phyloP scores from a whole-genome alignment of 2,113 vertebrate species.

The Ardeotis arabs region DNA sequence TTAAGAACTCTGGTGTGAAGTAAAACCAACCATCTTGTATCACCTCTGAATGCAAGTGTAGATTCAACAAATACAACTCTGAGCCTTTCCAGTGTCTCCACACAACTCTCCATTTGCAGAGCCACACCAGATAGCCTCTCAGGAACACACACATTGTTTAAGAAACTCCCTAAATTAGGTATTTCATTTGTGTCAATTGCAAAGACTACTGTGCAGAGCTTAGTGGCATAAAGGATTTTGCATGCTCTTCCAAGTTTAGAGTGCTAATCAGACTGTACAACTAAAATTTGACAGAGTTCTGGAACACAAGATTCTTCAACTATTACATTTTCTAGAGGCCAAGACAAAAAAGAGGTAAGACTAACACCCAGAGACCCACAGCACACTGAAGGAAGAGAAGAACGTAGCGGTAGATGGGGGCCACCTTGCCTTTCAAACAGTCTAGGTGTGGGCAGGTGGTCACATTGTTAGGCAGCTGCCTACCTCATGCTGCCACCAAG shows the following conservation, averaged over 20 bases:
- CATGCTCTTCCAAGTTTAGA: not conserved
- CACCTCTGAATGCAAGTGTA: not conserved
- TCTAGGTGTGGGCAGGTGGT: not conserved
- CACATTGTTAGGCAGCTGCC: not conserved
- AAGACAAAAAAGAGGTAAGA: not conserved
- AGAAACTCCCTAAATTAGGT: not conserved
- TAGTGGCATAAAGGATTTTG: not conserved
- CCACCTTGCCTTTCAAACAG: not conserved
- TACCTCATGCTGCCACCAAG: not conserved
- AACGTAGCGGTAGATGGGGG: not conserved
- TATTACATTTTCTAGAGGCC: not conserved
- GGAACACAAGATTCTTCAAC: not conserved
- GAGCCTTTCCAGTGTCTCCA: not conserved
- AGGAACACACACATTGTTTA: not conserved
- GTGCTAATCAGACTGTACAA: not conserved
- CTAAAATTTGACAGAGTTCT: not conserved
- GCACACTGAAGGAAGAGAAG: not conserved
- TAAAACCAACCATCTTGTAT: not conserved
- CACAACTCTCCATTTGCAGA: not conserved
- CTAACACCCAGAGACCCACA: not conserved
- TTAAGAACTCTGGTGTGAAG: not conserved
- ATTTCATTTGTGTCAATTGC: not conserved
- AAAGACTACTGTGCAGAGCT: not conserved
- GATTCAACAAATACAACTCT: fast-evolving
- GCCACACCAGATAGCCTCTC: not conserved